These are phyloP conservation scores for Micrasema longulum DNA, from an alignment of 1,140 invertebrate genomes.

Conservation along the genomic window DNA sequence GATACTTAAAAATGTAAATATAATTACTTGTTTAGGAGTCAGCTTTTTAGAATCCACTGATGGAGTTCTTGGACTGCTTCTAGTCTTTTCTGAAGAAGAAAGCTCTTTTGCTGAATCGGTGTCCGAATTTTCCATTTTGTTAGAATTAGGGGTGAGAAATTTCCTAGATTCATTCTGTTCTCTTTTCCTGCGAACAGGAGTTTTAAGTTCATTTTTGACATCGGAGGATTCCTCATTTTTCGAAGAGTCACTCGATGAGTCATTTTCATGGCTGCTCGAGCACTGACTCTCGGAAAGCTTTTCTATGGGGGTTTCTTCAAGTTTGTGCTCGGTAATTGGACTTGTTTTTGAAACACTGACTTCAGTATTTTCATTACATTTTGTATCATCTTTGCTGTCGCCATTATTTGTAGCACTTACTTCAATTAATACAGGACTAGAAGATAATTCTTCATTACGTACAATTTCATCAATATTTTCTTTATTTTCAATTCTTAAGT, in stretches of 20 bases:
- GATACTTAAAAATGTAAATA: too few relatives aligned
- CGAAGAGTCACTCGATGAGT: conserved; percentile 7
- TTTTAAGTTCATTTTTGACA: neutral
- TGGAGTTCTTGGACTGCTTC: conserved; percentile 21
- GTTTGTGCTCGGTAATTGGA: neutral
- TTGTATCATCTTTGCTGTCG: conserved; percentile 1
- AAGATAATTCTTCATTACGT: conserved; percentile 20
- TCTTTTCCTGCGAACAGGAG: conserved; percentile 3
- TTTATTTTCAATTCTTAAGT: conserved; percentile 26
- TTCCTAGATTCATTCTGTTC: neutral
- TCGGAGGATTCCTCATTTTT: conserved; percentile 5
- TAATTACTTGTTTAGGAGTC: conserved; percentile 46
- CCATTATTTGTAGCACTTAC: neutral
- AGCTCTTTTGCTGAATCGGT: neutral
- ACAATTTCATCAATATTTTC: conserved; percentile 31
- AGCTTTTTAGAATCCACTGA: conserved; percentile 38
- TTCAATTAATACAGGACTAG: neutral
- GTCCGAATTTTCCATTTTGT: conserved; percentile 26
- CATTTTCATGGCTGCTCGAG: conserved; percentile 11
- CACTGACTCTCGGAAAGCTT: neutral
- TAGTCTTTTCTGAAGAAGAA: conserved; percentile 20
- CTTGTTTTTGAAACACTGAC: too few relatives aligned
- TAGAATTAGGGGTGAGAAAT: conserved; percentile 30
- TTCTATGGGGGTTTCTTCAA: neutral
- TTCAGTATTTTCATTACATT: conserved; percentile 2